Conservation (phyloP, 2,113 vertebrate genomes). For the Neolamprologus toae region DNA sequence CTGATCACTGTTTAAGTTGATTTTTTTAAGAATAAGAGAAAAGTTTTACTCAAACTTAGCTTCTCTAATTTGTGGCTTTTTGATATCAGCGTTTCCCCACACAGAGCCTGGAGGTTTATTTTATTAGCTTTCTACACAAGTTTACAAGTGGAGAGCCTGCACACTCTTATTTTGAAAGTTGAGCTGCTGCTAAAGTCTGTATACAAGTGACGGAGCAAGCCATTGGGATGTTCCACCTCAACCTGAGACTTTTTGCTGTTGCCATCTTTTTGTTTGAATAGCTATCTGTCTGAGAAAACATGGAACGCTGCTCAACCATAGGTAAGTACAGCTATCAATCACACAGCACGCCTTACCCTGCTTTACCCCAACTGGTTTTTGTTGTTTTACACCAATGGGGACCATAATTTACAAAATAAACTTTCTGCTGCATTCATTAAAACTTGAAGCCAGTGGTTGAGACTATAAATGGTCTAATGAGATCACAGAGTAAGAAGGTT, state of each 20-base stretch:
- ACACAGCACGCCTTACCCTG: neutral
- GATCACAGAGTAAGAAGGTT: neutral
- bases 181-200: neutral
- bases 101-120: neutral
- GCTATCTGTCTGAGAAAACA: neutral
- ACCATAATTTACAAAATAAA: neutral
- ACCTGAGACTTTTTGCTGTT: neutral
- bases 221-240: neutral
- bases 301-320: neutral
- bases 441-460: neutral
- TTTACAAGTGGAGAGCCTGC: neutral
- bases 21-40: neutral
- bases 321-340: neutral
- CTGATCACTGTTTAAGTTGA: neutral
- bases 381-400: neutral
- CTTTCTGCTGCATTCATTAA: neutral
- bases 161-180: neutral
- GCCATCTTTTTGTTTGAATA: neutral
- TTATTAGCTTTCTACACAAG: neutral
- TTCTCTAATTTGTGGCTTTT: neutral
- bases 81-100: neutral
- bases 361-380: neutral
- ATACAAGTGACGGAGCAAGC: rapidly evolving
- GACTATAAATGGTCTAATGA: neutral
- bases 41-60: neutral